A percentile compares a stretch with the other conserved stretches of the same genome.
phyloP scores from a whole-genome alignment of 2,113 vertebrate genomes.

The Dipodomys merriami region DNA sequence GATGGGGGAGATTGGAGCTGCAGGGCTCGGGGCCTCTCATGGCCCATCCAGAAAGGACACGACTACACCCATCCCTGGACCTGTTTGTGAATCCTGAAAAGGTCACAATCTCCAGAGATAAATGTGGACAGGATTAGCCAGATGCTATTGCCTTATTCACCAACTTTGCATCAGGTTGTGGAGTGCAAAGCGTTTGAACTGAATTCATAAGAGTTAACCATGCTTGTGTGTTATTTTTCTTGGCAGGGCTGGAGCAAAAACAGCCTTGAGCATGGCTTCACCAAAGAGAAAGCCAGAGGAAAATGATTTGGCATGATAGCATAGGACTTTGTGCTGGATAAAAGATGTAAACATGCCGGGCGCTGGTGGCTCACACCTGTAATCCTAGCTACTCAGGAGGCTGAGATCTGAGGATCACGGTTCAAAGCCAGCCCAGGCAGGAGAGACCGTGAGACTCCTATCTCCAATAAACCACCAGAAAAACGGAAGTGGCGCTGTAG shows the following conservation, averaged over 20 bases:
- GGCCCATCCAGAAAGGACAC: background rate
- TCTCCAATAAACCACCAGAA: no score
- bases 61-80: background rate
- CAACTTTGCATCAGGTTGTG: background rate
- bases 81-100: background rate
- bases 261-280: background rate
- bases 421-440: no score
- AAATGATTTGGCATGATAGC: no score
- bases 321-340: background rate
- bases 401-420: no score
- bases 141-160: slow-evolving; percentile 12
- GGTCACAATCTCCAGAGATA: background rate
- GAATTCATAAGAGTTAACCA: background rate
- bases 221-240: slow-evolving; percentile 3
- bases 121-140: background rate
- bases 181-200: background rate
- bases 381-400: no score
- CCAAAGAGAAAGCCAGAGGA: background rate
- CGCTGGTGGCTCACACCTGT: no score
- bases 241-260: background rate
- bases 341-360: no score
- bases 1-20: no score
- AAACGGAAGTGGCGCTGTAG: no score
- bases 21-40: no score
- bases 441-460: no score